Percentiles rank a stretch among this genome's conserved stretches.
phyloP scores from a whole-genome alignment of 2,888 invertebrate genomes.

The Aporophyla nigra region DNA sequence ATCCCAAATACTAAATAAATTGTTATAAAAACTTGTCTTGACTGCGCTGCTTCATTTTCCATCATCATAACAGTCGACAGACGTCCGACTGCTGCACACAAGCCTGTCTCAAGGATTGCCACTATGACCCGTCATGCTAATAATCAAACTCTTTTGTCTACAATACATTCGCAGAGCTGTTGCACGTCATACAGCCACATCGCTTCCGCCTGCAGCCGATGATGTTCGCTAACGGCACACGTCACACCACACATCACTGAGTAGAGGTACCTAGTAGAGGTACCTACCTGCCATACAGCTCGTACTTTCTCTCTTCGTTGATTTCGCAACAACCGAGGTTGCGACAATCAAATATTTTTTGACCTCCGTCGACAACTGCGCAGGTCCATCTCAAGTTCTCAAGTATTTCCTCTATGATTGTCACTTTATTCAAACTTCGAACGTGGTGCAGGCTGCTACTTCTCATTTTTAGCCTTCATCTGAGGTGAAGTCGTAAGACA shows the following conservation, averaged over 20 bases:
- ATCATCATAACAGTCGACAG: background rate
- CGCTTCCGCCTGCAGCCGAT: conserved; percentile 46
- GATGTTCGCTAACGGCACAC: conserved; percentile 47
- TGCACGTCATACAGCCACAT: conserved; percentile 15
- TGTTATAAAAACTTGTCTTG: background rate
- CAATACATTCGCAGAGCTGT: conserved; percentile 8
- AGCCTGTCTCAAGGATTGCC: background rate
- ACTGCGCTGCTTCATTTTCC: background rate
- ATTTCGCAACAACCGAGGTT: conserved; percentile 65
- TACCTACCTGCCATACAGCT: conserved; percentile 24
- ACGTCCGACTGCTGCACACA: background rate
- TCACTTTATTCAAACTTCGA: conserved; percentile 43
- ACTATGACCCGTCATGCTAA: background rate
- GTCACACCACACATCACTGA: conserved; percentile 20
- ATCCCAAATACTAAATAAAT: background rate
- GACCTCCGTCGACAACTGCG: conserved; percentile 67
- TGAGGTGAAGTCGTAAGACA: background rate
- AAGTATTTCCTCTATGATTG: conserved; percentile 59
- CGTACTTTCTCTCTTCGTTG: conserved; percentile 61
- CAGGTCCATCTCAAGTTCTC: conserved; percentile 46
- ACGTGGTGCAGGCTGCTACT: conserved; percentile 27
- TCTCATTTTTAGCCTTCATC: conserved; percentile 17
- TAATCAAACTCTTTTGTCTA: background rate
- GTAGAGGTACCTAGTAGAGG: background rate
- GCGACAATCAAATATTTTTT: conserved; percentile 69